Base-by-base conservation (phyloP, 2,113 vertebrate genomes). In the Sinosuthora webbiana region DNA sequence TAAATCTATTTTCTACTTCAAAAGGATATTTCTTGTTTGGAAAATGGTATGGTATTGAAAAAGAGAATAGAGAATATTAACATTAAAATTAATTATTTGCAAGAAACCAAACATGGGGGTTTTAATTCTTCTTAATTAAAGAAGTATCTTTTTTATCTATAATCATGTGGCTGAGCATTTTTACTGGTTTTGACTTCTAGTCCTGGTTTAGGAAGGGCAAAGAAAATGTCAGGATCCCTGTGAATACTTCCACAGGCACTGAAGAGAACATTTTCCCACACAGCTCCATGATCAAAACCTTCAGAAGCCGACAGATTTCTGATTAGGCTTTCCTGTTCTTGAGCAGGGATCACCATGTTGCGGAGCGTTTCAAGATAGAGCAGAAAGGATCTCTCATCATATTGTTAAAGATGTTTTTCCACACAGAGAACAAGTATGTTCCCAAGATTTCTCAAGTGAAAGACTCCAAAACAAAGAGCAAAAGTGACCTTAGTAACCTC, bases 321-420 rank as follows among this genome's bases (percentile, higher is more conserved):
- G 70, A 84, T 92, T 78, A 78, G 77, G 17, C 62, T 83, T 92
- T 94, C 80, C 86, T 96, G 76, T 45, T 59, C 68, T 83, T 55
- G 11, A 69, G 76, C 74, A 74, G 68, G 45, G 83, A 86, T 93
- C 86, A 86, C 65, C 50, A 22, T 52, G 15, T 81, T 67, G 52
- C 76, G 67, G 50, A 93, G 39, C 64, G 77, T 39, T 86, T 86
- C 33, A 55, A 64, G 80, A 95, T 67, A 89, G 75, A 83, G 79
- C 42, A 94, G 91, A 93, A 90, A 79, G 55, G 42, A 83, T 39
- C 59, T 97, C 84, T 95, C 84, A 75, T 84, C 91, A 65, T 90
- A 63, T 25, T 74, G 50, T 70, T 91, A 88, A 96, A 59, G 42
- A 77, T 90, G 71, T 90, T 95, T 95, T 94, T 93, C 33, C 63